Conservation (phyloP, 2,888 invertebrate genomes). For the Watsonalla binaria region DNA sequence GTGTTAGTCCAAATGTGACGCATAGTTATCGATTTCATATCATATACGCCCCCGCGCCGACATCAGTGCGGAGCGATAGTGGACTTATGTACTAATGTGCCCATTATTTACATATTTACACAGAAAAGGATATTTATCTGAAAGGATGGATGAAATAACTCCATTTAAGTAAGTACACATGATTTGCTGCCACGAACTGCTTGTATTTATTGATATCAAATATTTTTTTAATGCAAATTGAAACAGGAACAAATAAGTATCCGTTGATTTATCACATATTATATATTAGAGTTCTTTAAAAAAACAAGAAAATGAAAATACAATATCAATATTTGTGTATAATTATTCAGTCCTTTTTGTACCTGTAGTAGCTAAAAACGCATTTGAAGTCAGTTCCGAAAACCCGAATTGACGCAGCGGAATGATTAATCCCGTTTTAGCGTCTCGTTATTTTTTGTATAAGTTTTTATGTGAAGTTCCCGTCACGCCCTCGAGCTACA, state of each 20-base stretch:
- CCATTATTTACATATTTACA: constrained; percentile 19
- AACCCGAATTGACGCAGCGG: not conserved
- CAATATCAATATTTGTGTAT: no score
- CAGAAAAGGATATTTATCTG: not conserved
- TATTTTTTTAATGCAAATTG: no score
- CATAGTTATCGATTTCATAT: constrained; percentile 72
- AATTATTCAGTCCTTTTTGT: no score
- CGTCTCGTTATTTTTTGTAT: not conserved
- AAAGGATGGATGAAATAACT: not conserved
- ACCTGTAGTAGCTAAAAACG: no score
- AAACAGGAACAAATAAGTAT: no score
- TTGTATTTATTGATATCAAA: no score
- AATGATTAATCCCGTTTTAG: not conserved
- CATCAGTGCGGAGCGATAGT: constrained; percentile 21
- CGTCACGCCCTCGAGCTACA: constrained; percentile 19
- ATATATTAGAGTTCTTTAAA: no score
- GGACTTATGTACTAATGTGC: constrained; percentile 25
- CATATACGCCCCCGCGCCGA: constrained; percentile 56
- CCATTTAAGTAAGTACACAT: no score
- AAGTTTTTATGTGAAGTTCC: not conserved
- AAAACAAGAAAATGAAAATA: no score
- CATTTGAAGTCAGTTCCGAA: not conserved
- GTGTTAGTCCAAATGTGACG: constrained; percentile 58
- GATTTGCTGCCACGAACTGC: no score
- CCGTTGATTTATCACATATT: no score